Evolutionary conservation across 1,140 invertebrate species (phyloP), one percentile per base, ranked within the genome.

Genomic region (Drosophila ficusphila): DNA sequence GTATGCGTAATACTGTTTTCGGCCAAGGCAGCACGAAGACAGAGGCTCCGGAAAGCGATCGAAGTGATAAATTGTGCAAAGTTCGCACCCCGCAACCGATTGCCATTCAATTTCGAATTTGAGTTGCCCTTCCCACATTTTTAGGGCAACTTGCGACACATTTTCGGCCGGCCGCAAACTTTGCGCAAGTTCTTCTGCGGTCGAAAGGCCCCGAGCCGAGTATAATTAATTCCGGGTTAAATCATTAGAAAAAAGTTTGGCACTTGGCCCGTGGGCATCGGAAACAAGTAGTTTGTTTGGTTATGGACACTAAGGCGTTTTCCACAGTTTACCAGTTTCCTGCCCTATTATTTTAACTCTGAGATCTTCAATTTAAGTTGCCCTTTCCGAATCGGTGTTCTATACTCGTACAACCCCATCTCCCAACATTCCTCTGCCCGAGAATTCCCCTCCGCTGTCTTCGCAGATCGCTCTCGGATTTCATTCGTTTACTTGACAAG

Each of bases 1-100:
- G 68, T 73, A 73, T 73, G 69, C 57, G 69, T 72, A 62, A 61
- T 71, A 46, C 68, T 34, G 51, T 71, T 71, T 49, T 60, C 11
- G 67, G 60, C 46, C 36, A 67, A 67, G 60, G 60, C 60, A 34
- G 44, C 60, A 67, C 44, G 34, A 67, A 67, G 36, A 18, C 38
- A 12, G 14, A 0, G 12, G 7, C 16, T 16, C 33, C 23, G 12
- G 7, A 16, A 38, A 39, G 41, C 23, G 8, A 65, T 49, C 19
- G 14, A 8, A 64, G 49, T 67, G 62, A 67, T 65, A 67, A 67
- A 65, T 67, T 65, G 34, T 51, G 16, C 21, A 49, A 67, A 67
- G 44, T 67, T 65, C 51, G 8, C 23, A 9, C 3, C 16, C 33
- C n/a, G 14, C n/a, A 25, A 19, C 53, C 14, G 12, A 52, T 64